phyloP scores from a whole-genome alignment of 2,888 invertebrate species.

The Tiphia femorata region DNA sequence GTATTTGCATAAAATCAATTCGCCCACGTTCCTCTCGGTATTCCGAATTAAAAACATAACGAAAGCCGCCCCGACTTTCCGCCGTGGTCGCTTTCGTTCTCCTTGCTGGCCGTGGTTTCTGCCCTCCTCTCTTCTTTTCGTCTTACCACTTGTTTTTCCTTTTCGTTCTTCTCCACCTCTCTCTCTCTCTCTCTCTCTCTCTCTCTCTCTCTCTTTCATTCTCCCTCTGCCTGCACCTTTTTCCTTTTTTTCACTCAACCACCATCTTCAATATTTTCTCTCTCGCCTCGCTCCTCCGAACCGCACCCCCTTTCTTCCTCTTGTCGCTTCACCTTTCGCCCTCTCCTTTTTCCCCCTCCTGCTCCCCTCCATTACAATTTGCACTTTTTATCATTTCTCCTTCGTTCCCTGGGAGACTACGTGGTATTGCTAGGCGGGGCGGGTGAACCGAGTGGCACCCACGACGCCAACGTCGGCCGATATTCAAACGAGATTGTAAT shows the following conservation, averaged over 20 bases:
- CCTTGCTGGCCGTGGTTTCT: background rate
- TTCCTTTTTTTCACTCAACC: too few relatives aligned
- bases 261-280: too few relatives aligned
- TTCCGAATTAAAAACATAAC: constrained; percentile 34
- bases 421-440: too few relatives aligned
- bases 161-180: background rate
- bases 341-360: background rate
- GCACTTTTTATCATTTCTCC: constrained; percentile 24
- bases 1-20: constrained; percentile 49
- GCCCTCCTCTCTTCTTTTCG: too few relatives aligned
- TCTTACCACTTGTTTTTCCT: too few relatives aligned
- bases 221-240: constrained; percentile 4
- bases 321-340: constrained; percentile 7
- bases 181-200: background rate
- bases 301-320: background rate
- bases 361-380: constrained; percentile 17
- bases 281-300: background rate
- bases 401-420: constrained; percentile 2
- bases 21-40: constrained; percentile 10
- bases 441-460: background rate
- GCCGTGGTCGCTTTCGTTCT: background rate
- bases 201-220: constrained; percentile 4
- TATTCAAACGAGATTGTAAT: constrained; percentile 30
- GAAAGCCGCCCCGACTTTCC: background rate
- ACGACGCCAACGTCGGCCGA: background rate